These are phyloP conservation scores for Oxycera nigricornis DNA, from an alignment of 2,888 invertebrate genomes.

Conservation along the genomic window DNA sequence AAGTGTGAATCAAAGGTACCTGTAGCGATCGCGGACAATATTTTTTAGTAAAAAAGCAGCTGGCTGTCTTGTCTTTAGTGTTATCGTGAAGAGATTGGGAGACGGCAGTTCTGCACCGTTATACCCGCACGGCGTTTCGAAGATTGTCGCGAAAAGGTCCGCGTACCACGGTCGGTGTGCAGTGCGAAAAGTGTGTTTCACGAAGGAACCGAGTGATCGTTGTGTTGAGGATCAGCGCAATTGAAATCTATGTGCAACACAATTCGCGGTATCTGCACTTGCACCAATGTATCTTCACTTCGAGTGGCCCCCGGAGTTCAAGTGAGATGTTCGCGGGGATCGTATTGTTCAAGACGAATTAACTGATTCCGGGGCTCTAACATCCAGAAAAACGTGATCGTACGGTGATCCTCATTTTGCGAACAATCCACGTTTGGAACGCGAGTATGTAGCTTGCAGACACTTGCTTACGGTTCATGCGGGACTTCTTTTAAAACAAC, in stretches of 20 bases:
- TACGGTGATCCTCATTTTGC: slow-evolving; percentile 20
- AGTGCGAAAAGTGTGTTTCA: slow-evolving; percentile 16
- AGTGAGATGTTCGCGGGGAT: not conserved
- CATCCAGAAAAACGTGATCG: slow-evolving; percentile 39
- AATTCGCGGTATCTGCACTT: not conserved
- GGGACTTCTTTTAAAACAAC: not conserved
- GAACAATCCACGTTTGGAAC: not conserved
- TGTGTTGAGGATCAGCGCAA: slow-evolving; percentile 13
- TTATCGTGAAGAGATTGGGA: slow-evolving; percentile 45
- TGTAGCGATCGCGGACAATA: slow-evolving; percentile 28
- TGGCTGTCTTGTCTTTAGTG: slow-evolving; percentile 44
- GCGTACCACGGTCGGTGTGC: not conserved
- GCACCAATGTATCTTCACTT: not conserved
- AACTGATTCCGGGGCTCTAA: not conserved
- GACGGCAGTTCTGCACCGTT: slow-evolving; percentile 46
- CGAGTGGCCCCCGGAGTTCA: not conserved
- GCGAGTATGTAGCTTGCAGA: slow-evolving; percentile 4
- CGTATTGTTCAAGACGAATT: slow-evolving; percentile 1
- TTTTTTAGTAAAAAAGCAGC: slow-evolving; percentile 44
- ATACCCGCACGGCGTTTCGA: slow-evolving; percentile 5
- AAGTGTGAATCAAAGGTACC: slow-evolving; percentile 44
- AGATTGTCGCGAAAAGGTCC: not conserved
- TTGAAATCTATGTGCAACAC: not conserved
- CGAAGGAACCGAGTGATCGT: slow-evolving; percentile 6
- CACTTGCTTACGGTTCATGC: not conserved